Conservation (phyloP, 2,888 invertebrate species). For the Punctoribates punctum region DNA sequence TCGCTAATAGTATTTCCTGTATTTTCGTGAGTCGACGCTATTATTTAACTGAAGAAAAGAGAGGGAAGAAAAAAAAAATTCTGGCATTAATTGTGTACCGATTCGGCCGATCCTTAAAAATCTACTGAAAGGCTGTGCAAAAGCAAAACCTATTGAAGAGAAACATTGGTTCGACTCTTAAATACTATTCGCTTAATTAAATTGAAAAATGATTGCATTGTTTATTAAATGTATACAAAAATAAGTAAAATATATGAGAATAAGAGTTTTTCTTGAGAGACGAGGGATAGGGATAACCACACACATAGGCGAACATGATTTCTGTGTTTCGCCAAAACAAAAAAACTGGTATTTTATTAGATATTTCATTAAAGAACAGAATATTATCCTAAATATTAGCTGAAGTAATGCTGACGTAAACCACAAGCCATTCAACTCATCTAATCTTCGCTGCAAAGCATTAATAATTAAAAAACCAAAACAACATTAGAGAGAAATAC, state of each 20-base stretch:
- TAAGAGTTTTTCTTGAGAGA: neutral
- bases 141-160: neutral
- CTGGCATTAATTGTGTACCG: conserved; percentile 14
- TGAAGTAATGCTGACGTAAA: neutral
- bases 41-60: conserved; percentile 5
- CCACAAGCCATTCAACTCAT: conserved; percentile 27
- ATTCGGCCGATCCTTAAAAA: conserved; percentile 32
- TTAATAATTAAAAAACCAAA: conserved; percentile 11
- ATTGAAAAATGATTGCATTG: conserved; percentile 36
- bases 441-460: neutral
- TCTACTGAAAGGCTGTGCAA: neutral
- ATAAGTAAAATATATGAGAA: neutral
- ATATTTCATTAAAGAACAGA: too few species aligned
- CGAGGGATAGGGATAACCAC: neutral
- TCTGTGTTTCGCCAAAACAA: too few species aligned
- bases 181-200: conserved; percentile 14
- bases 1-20: conserved; percentile 30
- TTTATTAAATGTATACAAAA: neutral
- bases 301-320: neutral
- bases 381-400: neutral
- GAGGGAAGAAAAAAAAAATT: neutral
- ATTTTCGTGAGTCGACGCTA: conserved; percentile 21
- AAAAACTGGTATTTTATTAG: too few species aligned
- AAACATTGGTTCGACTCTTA: neutral
- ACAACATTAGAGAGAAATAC: neutral